Percentiles rank a stretch among this genome's conserved stretches.
These are phyloP conservation scores for Acrobeloides nanus DNA, from an alignment of 2,888 invertebrate genomes.

Conservation along the genomic window DNA sequence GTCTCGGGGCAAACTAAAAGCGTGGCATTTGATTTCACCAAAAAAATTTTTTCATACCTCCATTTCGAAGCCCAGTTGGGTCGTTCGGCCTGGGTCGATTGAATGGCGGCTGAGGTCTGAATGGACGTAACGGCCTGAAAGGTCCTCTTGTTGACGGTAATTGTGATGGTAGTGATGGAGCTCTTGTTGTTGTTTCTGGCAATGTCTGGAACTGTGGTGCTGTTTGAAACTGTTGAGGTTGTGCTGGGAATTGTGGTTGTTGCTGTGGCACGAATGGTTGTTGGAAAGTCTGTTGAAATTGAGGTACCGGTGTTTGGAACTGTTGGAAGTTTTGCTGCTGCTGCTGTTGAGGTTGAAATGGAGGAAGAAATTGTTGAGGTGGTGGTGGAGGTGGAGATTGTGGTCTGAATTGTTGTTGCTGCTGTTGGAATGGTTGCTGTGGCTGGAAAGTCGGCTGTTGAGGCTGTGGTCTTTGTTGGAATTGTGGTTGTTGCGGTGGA, in stretches of 20 bases:
- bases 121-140: slow-evolving; percentile 19
- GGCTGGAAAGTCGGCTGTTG: neutral
- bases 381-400: slow-evolving; percentile 7
- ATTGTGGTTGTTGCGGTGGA: slow-evolving; percentile 7
- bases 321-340: neutral
- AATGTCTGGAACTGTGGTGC: slow-evolving; percentile 4
- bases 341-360: slow-evolving; percentile 6
- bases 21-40: neutral
- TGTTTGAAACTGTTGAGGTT: slow-evolving; percentile 12
- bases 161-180: neutral
- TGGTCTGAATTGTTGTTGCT: slow-evolving; percentile 4
- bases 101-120: slow-evolving; percentile 20
- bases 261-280: slow-evolving; percentile 10
- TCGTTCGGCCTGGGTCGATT: slow-evolving; percentile 14
- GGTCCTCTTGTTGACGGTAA: slow-evolving; percentile 8
- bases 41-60: slow-evolving; percentile 6
- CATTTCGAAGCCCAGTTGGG: slow-evolving; percentile 20
- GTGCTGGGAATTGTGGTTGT: slow-evolving; percentile 13
- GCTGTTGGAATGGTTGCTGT: slow-evolving; percentile 9
- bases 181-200: slow-evolving; percentile 5
- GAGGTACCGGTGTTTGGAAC: neutral
- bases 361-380: slow-evolving; percentile 5
- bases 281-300: slow-evolving; percentile 10
- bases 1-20: slow-evolving; percentile 37
- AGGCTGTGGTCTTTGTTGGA: slow-evolving; percentile 3